Conservation (phyloP, 2,113 vertebrate species). For the Lepus europaeus region DNA sequence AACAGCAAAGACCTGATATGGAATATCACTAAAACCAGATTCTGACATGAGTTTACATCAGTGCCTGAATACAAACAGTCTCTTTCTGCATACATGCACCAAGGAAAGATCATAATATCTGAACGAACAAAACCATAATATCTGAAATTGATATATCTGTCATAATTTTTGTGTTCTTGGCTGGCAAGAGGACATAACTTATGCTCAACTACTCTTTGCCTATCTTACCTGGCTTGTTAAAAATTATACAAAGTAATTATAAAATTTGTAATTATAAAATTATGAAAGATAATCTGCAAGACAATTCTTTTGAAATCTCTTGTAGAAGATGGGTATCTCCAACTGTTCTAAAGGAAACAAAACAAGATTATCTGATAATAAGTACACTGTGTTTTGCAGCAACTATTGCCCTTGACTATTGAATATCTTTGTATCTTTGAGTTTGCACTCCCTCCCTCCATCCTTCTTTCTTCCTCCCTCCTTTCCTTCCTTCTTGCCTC, state of each 20-base stretch:
- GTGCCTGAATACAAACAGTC: not conserved
- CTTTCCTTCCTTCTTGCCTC: no score
- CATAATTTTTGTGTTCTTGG: slow-evolving; percentile 30
- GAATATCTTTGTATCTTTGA: not conserved
- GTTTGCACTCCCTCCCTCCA: not conserved
- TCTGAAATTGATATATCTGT: not conserved
- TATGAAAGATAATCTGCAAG: not conserved
- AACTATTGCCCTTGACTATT: not conserved
- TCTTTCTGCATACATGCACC: not conserved
- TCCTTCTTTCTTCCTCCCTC: not conserved
- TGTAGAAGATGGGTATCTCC: not conserved
- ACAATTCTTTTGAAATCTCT: not conserved
- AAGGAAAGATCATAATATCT: no score
- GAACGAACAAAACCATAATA: not conserved
- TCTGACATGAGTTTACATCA: not conserved
- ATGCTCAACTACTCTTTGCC: not conserved
- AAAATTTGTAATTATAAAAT: not conserved
- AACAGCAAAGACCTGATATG: not conserved
- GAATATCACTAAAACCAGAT: not conserved
- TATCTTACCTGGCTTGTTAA: slow-evolving; percentile 1
- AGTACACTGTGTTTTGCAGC: not conserved
- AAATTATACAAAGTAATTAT: no score
- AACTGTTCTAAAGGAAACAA: slow-evolving; percentile 19
- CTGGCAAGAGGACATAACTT: slow-evolving; percentile 8
- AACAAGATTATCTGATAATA: not conserved